Evolutionary conservation across 2,888 invertebrate species (phyloP), one percentile per base, ranked within the genome.

Genomic region (Apamea anceps): DNA sequence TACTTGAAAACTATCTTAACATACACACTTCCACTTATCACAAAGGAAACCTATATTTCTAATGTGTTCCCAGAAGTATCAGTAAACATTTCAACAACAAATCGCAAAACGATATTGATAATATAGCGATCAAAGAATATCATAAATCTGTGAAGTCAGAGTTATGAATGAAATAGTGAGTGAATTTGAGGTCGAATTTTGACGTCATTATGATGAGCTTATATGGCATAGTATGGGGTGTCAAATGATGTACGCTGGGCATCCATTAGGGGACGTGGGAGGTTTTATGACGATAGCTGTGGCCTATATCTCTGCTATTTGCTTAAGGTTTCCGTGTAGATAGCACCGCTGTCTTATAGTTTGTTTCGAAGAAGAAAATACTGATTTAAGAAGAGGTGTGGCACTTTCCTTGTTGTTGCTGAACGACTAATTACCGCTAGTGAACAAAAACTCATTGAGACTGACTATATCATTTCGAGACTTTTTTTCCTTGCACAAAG

Each of bases 131-230:
- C 87, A 85, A 84, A 84, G 75, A 81, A 84, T 77, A 73, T 62
- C 76, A 84, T 87, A 78, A 78, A 89, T 83, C 82, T 81, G 57
- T 48, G 42, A 71, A 74, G 60, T 79, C 85, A 82, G 77, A 82
- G 66, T 86, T 85, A 88, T 90, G 89, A 90, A 91, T 90, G 90
- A 86, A 90, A 83, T 77, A 75, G 82, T 80, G 73, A 72, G 90
- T 91, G 85, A 87, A 88, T 87, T 79, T 85, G 86, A 90, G 87
- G 85, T 84, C 91, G 87, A 91, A 90, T 91, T 87, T 83, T 89
- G 84, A 86, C 86, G 86, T 89, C 85, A 88, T 65, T 63, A 77
- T 87, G 81, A 82, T 87, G 87, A 87, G 76, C 84, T 87, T 85
- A 87, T 89, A 85, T 76, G 84, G 70, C 68, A 83, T 83, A 75